These are phyloP conservation scores for Centroberyx gerrardi DNA, from an alignment of 2,797 vertebrate species.

Conservation along the genomic window DNA sequence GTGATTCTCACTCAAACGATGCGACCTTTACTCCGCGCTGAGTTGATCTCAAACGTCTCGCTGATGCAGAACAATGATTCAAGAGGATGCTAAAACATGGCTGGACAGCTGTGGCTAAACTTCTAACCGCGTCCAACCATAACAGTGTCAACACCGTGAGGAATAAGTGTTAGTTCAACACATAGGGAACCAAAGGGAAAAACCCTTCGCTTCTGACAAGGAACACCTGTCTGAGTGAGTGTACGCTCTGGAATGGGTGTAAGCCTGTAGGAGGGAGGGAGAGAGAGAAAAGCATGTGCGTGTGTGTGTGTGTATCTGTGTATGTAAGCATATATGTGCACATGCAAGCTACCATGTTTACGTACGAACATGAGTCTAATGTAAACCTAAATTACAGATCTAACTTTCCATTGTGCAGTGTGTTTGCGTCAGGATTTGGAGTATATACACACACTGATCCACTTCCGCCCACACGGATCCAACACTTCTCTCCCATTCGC, in stretches of 20 bases:
- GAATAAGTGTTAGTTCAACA: conserved; percentile 70
- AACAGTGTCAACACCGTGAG: conserved; percentile 66
- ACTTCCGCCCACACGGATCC: conserved; percentile 45
- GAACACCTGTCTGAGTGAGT: conserved; percentile 76
- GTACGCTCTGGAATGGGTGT: conserved; percentile 61
- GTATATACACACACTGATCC: conserved; percentile 48
- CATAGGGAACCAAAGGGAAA: conserved; percentile 62
- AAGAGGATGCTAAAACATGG: conserved; percentile 51
- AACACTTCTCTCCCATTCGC: conserved; percentile 52
- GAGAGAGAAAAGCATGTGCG: conserved; percentile 44
- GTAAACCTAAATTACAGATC: conserved; percentile 60
- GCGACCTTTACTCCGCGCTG: conserved; percentile 35
- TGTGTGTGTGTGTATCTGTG: conserved; percentile 50
- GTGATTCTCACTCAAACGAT: neutral
- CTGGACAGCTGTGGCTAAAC: conserved; percentile 63
- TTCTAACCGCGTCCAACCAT: conserved; percentile 66
- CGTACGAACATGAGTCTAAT: conserved; percentile 55
- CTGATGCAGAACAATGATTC: conserved; percentile 52
- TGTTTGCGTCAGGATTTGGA: conserved; percentile 62
- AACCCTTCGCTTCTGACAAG: conserved; percentile 69
- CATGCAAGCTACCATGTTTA: conserved; percentile 1
- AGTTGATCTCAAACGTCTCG: conserved; percentile 51
- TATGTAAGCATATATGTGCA: conserved; percentile 48
- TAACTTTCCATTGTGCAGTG: conserved; percentile 58
- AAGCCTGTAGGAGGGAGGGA: conserved; percentile 64